These are phyloP conservation scores for Nephotettix cincticeps DNA, from an alignment of 1,140 invertebrate genomes.

Conservation along the genomic window DNA sequence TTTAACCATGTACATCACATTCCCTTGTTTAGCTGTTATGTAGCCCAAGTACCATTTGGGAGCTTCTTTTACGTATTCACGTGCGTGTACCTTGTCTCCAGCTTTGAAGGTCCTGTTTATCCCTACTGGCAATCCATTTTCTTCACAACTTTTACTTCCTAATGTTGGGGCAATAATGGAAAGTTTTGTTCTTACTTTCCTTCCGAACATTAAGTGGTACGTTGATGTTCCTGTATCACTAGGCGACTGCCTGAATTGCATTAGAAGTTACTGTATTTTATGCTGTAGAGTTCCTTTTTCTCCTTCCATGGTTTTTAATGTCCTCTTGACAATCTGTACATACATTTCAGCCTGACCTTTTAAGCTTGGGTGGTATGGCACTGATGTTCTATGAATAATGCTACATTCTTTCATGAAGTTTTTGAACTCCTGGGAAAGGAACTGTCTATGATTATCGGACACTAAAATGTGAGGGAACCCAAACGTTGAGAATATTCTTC, in stretches of 20 bases:
- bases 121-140: neutral
- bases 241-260: neutral
- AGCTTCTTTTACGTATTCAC: neutral
- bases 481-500: neutral
- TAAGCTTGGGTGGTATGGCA: neutral
- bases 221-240: neutral
- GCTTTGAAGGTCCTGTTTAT: neutral
- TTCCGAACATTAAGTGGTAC: neutral
- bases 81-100: neutral
- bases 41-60: neutral
- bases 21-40: too few relatives aligned
- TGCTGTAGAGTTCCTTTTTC: neutral
- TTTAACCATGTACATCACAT: too few relatives aligned
- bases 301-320: neutral
- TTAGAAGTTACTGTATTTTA: neutral
- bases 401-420: neutral
- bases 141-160: neutral
- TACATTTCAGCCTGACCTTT: neutral
- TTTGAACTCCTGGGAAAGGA: neutral
- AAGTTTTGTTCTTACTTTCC: too few relatives aligned
- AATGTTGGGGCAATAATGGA: neutral
- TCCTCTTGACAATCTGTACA: neutral
- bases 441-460: neutral
- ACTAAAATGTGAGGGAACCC: neutral
- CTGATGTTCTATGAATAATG: neutral